Percentiles rank a stretch among this genome's conserved stretches.
Conservation (phyloP, 2,797 vertebrate genomes). For the Enteromius radiatus region DNA sequence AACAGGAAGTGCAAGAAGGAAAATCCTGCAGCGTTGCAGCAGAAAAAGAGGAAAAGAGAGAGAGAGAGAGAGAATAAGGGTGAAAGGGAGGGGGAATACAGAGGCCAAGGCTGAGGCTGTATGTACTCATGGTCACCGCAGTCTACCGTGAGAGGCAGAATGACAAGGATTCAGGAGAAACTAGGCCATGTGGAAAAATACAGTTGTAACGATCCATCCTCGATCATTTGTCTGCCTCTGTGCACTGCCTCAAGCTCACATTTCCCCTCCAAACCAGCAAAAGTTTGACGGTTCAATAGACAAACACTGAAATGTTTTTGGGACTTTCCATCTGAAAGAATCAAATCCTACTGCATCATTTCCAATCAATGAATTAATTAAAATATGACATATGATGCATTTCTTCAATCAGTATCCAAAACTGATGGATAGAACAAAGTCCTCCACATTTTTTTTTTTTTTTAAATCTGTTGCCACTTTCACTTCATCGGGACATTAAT, state of each 20-base stretch:
- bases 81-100: constrained; percentile 13
- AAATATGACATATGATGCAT: background rate
- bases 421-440: background rate
- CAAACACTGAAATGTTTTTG: constrained; percentile 25
- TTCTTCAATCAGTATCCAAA: background rate
- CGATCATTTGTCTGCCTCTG: constrained; percentile 47
- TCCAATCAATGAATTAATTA: background rate
- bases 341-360: background rate
- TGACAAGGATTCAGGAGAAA: constrained; percentile 59
- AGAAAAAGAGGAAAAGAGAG: constrained; percentile 8
- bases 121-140: constrained; percentile 58
- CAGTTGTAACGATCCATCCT: constrained; percentile 66
- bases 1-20: constrained; percentile 72
- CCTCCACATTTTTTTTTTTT: too few relatives aligned
- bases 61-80: background rate
- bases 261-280: constrained; percentile 37
- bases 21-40: constrained; percentile 50
- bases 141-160: constrained; percentile 58
- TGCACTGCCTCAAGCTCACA: constrained; percentile 16
- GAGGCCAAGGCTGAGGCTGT: constrained; percentile 38
- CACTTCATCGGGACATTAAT: background rate
- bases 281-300: background rate
- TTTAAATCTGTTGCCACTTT: background rate
- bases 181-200: constrained; percentile 75
- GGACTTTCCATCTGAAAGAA: constrained; percentile 30